Evolutionary conservation across 1,140 invertebrate genomes (phyloP).

Genomic region (Steinernema feltiae): DNA sequence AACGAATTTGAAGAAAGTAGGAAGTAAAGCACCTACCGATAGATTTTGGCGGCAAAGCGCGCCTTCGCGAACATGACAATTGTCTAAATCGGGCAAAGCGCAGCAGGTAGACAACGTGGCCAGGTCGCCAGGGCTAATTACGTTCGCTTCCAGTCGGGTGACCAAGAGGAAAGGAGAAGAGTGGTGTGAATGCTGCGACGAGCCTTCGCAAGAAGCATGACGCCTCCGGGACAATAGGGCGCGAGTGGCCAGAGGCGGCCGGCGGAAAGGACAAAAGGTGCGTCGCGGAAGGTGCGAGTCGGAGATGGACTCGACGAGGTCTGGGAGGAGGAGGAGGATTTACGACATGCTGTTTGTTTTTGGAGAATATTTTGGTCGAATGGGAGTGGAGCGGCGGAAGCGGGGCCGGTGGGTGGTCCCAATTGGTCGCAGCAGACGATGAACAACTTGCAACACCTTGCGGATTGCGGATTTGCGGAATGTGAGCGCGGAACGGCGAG

Average conservation of each 20-base stretch:
- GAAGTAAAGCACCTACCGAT: not conserved
- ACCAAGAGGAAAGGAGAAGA: not conserved
- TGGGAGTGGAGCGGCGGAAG: not conserved
- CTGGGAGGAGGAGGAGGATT: not conserved
- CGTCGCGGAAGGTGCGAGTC: not conserved
- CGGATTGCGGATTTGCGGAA: not conserved
- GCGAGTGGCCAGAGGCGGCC: not conserved
- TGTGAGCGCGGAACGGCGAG: not conserved
- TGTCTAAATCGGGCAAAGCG: not conserved
- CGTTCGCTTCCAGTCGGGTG: not conserved
- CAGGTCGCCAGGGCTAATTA: constrained; percentile 4
- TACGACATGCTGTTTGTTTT: constrained; percentile 15
- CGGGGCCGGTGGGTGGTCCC: not conserved
- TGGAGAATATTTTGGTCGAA: constrained; percentile 2
- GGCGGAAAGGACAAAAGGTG: not conserved
- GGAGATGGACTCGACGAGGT: not conserved
- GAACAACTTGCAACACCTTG: not conserved
- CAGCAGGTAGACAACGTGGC: not conserved
- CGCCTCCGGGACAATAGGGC: not conserved
- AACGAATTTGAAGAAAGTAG: not conserved
- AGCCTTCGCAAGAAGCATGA: constrained; percentile 5
- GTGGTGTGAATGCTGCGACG: not conserved
- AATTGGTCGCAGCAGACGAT: not conserved
- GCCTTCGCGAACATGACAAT: constrained; percentile 5
- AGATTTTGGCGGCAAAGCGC: constrained; percentile 10